Conservation (phyloP, 1,140 invertebrate species). For the Lasioglossum albipes region DNA sequence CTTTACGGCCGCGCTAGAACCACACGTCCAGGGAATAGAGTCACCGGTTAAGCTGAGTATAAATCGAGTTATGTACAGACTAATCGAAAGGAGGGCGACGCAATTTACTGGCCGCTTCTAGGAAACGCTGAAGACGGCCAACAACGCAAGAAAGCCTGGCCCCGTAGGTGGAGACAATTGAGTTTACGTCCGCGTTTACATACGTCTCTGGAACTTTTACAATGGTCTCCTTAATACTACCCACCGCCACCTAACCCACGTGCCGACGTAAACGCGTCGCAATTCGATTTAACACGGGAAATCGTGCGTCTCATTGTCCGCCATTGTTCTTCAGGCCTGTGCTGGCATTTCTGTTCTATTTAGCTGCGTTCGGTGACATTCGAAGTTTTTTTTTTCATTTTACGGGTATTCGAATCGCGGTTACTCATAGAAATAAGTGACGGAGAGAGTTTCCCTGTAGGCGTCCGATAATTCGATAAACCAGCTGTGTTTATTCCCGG, state of each 20-base stretch:
- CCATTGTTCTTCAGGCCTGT: neutral
- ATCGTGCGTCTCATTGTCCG: neutral
- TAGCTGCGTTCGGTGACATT: no score
- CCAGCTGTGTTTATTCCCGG: no score
- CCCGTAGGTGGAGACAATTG: constrained; percentile 57
- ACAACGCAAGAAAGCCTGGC: constrained; percentile 32
- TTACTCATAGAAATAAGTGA: no score
- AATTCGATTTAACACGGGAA: neutral
- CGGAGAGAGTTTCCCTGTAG: no score
- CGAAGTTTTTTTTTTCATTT: no score
- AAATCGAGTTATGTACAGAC: constrained; percentile 35
- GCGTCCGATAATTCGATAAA: no score
- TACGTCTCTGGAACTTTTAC: constrained; percentile 24
- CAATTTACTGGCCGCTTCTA: constrained; percentile 40
- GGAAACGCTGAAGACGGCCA: constrained; percentile 45
- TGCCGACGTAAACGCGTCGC: neutral
- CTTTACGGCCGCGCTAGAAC: constrained; percentile 7
- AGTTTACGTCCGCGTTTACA: constrained; percentile 44
- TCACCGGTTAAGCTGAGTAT: neutral
- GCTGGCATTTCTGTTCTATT: no score
- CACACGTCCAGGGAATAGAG: neutral
- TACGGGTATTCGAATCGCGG: no score
- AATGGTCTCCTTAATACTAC: constrained; percentile 16
- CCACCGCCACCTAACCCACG: neutral
- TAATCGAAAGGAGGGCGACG: constrained; percentile 58